Conservation (phyloP, 2,888 invertebrate genomes). For the Abrostola tripartita region DNA sequence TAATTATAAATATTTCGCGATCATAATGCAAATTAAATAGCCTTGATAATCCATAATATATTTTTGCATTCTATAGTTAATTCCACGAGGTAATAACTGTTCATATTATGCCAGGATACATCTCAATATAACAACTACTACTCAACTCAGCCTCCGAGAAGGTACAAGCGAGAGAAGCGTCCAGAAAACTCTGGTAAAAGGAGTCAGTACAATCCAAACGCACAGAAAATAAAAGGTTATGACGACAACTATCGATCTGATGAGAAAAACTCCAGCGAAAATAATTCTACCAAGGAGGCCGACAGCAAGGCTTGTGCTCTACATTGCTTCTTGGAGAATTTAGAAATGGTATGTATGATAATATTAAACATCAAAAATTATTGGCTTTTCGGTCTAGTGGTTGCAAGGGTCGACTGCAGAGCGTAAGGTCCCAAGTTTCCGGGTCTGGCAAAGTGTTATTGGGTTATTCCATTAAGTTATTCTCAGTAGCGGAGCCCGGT, state of each 20-base stretch:
- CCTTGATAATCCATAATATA: too few species aligned
- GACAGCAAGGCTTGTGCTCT: constrained; percentile 87
- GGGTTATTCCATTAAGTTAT: too few species aligned
- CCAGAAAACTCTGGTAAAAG: constrained; percentile 79
- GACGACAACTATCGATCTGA: constrained; percentile 65
- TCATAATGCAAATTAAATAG: too few species aligned
- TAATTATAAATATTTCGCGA: background rate
- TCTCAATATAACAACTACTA: constrained; percentile 64
- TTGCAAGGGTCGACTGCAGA: too few species aligned
- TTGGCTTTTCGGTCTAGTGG: too few species aligned
- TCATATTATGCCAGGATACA: constrained; percentile 56
- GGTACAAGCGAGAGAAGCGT: constrained; percentile 75
- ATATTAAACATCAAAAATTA: background rate
- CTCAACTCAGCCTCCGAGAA: constrained; percentile 64
- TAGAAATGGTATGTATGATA: constrained; percentile 89
- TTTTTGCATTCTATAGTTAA: too few species aligned
- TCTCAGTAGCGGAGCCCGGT: too few species aligned
- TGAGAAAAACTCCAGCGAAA: constrained; percentile 68
- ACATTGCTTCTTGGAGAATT: constrained; percentile 91
- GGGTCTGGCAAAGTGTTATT: too few species aligned
- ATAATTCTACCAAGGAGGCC: constrained; percentile 65
- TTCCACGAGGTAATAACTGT: background rate
- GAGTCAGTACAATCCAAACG: constrained; percentile 82
- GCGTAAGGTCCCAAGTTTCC: too few species aligned
- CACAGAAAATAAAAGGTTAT: constrained; percentile 62